phyloP scores from a whole-genome alignment of 2,113 vertebrate genomes.

The Halichoerus grypus region DNA sequence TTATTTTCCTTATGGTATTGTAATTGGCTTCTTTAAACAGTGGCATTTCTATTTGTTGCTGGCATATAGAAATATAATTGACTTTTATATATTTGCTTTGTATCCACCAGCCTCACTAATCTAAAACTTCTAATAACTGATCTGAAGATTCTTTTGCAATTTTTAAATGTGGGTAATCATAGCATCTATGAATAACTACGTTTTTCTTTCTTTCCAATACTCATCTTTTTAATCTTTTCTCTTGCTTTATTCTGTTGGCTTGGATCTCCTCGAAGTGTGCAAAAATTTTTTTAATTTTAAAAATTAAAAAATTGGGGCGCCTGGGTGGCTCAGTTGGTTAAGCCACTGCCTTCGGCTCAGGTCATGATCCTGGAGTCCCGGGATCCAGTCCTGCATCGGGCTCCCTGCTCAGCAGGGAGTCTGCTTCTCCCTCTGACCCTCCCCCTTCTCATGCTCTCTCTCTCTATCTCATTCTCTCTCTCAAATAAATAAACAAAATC shows the following conservation, averaged over 20 bases:
- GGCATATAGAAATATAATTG: not conserved
- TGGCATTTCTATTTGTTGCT: not conserved
- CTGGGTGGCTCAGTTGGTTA: too few species aligned
- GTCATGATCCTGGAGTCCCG: too few species aligned
- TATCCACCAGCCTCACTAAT: not conserved
- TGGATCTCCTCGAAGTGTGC: not conserved
- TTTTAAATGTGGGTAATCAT: not conserved
- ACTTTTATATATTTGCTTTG: not conserved
- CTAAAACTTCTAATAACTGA: not conserved
- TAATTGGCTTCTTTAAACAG: not conserved
- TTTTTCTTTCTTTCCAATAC: not conserved
- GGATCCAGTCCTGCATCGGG: too few species aligned
- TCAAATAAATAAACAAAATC: too few species aligned
- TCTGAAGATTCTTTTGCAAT: not conserved
- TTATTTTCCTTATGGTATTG: not conserved
- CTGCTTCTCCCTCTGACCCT: too few species aligned
- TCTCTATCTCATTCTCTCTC: too few species aligned
- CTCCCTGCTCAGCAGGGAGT: too few species aligned
- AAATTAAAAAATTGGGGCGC: not conserved
- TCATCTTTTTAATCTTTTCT: not conserved
- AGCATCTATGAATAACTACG: not conserved
- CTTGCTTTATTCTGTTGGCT: not conserved
- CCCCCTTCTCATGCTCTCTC: too few species aligned
- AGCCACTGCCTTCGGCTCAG: too few species aligned
- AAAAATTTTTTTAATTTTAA: not conserved